Evolutionary conservation across 2,113 vertebrate species (phyloP).

Genomic region (Hylia prasina): DNA sequence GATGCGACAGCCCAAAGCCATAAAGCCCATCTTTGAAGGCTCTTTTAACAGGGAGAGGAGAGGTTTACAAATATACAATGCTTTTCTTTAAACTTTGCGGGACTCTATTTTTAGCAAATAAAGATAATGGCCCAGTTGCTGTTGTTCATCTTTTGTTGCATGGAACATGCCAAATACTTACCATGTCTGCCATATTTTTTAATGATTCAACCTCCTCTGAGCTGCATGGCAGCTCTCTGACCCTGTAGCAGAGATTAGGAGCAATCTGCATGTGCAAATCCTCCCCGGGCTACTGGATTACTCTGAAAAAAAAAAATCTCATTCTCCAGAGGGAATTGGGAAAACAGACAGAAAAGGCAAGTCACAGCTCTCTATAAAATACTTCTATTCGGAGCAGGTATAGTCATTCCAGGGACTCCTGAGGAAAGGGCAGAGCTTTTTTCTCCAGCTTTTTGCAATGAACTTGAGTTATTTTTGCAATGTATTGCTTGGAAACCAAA

Average conservation of each 20-base stretch:
- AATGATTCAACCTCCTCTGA: slow-evolving; percentile 19
- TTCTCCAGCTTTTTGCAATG: not conserved
- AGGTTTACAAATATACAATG: slow-evolving; percentile 28
- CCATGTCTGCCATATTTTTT: slow-evolving; percentile 59
- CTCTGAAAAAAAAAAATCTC: not conserved
- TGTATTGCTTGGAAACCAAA: not conserved
- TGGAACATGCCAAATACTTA: slow-evolving; percentile 58
- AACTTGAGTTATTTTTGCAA: not conserved
- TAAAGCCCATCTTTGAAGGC: slow-evolving; percentile 14
- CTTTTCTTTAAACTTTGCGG: slow-evolving; percentile 43
- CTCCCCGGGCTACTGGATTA: not conserved
- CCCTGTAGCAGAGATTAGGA: not conserved
- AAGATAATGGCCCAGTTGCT: slow-evolving; percentile 68
- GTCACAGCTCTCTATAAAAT: not conserved
- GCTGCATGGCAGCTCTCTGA: not conserved
- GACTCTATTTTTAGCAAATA: slow-evolving; percentile 64
- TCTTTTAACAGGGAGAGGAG: not conserved
- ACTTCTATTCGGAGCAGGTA: not conserved
- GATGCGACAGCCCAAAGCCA: not conserved
- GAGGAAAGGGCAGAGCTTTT: not conserved
- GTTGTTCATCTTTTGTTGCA: slow-evolving; percentile 67
- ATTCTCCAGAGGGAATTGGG: not conserved
- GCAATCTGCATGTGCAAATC: not conserved
- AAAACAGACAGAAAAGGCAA: not conserved
- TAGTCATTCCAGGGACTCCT: not conserved